Evolutionary conservation across 2,888 invertebrate genomes (phyloP).

Genomic region (Xanthorhoe spadicearia): DNA sequence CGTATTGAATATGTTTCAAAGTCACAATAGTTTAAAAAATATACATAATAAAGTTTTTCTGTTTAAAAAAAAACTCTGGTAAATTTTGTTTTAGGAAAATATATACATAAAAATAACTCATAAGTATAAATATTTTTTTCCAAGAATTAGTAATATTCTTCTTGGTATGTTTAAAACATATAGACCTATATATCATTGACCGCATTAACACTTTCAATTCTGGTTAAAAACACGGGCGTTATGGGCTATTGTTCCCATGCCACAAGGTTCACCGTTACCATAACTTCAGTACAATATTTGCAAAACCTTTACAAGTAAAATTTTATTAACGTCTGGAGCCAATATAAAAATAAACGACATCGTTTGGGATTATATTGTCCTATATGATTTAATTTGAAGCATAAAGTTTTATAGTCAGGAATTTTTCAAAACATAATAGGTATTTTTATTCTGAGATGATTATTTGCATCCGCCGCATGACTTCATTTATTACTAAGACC

Average conservation of each 20-base stretch:
- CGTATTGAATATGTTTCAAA: too few relatives aligned
- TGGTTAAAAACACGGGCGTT: conserved; percentile 50
- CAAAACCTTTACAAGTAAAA: conserved; percentile 23
- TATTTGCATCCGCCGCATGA: neutral
- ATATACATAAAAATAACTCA: too few relatives aligned
- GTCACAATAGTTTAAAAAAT: too few relatives aligned
- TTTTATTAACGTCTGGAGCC: conserved; percentile 30
- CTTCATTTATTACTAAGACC: neutral
- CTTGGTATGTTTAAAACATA: neutral
- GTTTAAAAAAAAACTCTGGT: too few relatives aligned
- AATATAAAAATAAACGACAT: conserved; percentile 10
- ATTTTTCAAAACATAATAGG: neutral
- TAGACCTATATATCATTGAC: conserved; percentile 7
- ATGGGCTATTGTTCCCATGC: conserved; percentile 63
- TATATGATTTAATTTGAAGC: conserved; percentile 2
- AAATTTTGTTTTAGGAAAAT: too few relatives aligned
- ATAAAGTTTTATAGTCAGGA: conserved; percentile 14
- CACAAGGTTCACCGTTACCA: conserved; percentile 44
- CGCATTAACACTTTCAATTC: conserved; percentile 20
- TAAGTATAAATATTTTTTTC: too few relatives aligned
- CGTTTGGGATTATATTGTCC: conserved; percentile 10
- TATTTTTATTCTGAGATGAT: neutral
- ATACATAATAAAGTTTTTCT: too few relatives aligned
- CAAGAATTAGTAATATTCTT: neutral
- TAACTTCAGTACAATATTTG: conserved; percentile 33